These are phyloP conservation scores for Matsumurasca onukii DNA, from an alignment of 1,140 invertebrate genomes.

Conservation along the genomic window DNA sequence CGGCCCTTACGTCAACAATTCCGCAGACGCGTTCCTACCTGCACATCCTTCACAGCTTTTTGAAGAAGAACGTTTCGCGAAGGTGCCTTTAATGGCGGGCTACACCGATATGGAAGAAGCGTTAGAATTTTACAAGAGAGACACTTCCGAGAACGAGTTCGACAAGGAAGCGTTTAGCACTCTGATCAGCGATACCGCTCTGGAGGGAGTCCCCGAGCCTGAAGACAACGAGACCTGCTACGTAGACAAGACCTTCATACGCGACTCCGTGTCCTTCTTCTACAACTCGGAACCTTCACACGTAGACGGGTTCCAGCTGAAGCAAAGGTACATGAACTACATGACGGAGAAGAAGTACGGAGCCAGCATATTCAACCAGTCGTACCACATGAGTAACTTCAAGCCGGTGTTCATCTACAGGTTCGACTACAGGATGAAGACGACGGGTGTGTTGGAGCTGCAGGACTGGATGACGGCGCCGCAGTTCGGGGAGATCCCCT, in stretches of 20 bases:
- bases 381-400: conserved; percentile 60
- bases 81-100: conserved; percentile 69
- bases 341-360: conserved; percentile 73
- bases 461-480: conserved; percentile 74
- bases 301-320: conserved; percentile 56
- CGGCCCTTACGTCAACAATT: conserved; percentile 61
- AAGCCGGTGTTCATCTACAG: conserved; percentile 64
- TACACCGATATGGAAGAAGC: conserved; percentile 79
- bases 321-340: conserved; percentile 63
- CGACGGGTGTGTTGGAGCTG: conserved; percentile 59
- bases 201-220: conserved; percentile 48
- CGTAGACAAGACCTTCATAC: conserved; percentile 65
- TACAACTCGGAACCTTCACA: conserved; percentile 61
- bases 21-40: conserved; percentile 62
- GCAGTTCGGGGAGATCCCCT: conserved; percentile 75
- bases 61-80: conserved; percentile 51
- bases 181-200: conserved; percentile 58
- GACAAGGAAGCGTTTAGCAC: conserved; percentile 57
- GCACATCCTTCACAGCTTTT: conserved; percentile 62
- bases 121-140: conserved; percentile 53
- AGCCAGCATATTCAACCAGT: conserved; percentile 64
- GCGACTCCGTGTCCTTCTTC: conserved; percentile 71
- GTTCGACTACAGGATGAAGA: conserved; percentile 72
- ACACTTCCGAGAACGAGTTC: conserved; percentile 53
- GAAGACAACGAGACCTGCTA: conserved; percentile 63